A percentile compares a stretch with the other conserved stretches of the same genome.
Evolutionary conservation across 2,797 vertebrate species (phyloP).

Genomic region (Spondyliosoma cantharus): DNA sequence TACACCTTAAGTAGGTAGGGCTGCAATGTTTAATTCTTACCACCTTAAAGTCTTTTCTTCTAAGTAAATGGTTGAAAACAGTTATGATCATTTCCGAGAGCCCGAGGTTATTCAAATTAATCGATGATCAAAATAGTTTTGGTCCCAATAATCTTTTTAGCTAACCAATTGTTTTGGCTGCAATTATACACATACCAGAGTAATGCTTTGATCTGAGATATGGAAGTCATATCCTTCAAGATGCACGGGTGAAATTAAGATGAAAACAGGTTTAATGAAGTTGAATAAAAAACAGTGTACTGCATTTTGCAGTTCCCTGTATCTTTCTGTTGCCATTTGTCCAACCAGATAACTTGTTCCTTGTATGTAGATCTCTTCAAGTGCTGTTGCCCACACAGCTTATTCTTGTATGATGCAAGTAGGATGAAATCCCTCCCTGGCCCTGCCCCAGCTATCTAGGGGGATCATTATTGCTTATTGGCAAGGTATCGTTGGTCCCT

Average conservation of each 20-base stretch:
- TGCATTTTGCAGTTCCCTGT: constrained; percentile 1
- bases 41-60: background rate
- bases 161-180: background rate
- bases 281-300: background rate
- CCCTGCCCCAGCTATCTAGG: constrained; percentile 45
- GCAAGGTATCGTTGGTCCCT: constrained; percentile 32
- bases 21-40: background rate
- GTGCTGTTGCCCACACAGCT: constrained; percentile 49
- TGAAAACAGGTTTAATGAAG: constrained; percentile 6
- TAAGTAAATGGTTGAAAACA: background rate
- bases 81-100: background rate
- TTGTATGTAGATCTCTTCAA: constrained; percentile 51
- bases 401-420: constrained; percentile 73
- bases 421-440: constrained; percentile 67
- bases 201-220: background rate
- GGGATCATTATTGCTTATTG: constrained; percentile 58
- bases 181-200: background rate
- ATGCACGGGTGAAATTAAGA: background rate
- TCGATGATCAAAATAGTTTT: background rate
- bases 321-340: constrained; percentile 38
- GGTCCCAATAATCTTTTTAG: background rate
- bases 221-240: background rate
- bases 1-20: background rate
- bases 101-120: background rate
- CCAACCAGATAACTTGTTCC: constrained; percentile 33